Evolutionary conservation across 35 echinoderm and acorn worm genomes (phyloP).

Genomic region (Hemicentrotus pulcherrimus): DNA sequence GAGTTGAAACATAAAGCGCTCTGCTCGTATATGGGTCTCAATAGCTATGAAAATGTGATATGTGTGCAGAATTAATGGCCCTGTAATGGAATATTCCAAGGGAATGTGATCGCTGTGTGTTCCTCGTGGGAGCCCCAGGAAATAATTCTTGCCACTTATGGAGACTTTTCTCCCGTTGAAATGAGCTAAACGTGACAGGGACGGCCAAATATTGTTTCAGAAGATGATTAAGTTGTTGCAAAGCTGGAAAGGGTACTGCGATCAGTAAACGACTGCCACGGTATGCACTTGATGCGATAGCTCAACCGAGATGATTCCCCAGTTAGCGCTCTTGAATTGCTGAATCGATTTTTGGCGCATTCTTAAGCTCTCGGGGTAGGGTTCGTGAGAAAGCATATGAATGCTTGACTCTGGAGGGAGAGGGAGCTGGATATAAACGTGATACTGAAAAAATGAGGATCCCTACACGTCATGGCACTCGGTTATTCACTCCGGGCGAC

Average conservation of each 20-base stretch:
- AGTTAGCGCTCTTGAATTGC: neutral
- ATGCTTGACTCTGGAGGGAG: neutral
- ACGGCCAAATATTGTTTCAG: neutral
- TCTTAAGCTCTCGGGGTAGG: neutral
- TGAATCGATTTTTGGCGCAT: conserved; percentile 2
- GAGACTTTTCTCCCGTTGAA: neutral
- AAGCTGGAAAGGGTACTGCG: neutral
- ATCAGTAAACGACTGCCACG: neutral
- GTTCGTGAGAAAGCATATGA: neutral
- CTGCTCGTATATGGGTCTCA: neutral
- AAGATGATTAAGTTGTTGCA: neutral
- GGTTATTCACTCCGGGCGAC: neutral
- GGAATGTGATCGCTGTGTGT: neutral
- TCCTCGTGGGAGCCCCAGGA: neutral
- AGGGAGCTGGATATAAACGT: neutral
- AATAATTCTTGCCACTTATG: neutral
- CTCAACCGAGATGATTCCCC: neutral
- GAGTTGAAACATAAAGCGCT: neutral
- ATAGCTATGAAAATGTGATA: conserved; percentile 5
- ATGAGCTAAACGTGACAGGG: neutral
- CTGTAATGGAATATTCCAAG: neutral
- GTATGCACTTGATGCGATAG: neutral
- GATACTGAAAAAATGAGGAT: conserved; percentile 13
- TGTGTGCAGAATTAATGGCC: conserved; percentile 22
- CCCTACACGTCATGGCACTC: neutral